A percentile compares a stretch with the other conserved stretches of the same genome.
These are phyloP conservation scores for Lingula anatina DNA, from an alignment of 2,888 invertebrate species.

Conservation along the genomic window DNA sequence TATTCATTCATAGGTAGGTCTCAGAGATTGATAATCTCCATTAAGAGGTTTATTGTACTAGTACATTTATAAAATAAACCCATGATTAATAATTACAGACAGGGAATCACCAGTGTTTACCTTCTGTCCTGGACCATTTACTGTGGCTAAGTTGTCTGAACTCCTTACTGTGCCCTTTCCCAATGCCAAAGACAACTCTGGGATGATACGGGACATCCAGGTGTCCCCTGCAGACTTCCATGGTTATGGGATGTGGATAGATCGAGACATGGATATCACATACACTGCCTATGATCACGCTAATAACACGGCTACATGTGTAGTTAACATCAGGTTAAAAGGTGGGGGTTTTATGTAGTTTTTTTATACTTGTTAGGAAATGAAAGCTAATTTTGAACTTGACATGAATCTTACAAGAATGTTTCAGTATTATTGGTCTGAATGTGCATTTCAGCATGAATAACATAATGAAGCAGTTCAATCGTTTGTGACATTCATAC, in stretches of 20 bases:
- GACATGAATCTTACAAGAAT: too few species aligned
- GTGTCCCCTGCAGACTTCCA: constrained; percentile 11
- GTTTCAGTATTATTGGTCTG: too few species aligned
- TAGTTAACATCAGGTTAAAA: constrained; percentile 69
- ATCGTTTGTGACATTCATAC: too few species aligned
- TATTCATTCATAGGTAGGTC: too few species aligned
- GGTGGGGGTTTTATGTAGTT: constrained; percentile 16
- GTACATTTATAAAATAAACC: too few species aligned
- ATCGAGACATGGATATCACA: constrained; percentile 62
- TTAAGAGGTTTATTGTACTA: too few species aligned
- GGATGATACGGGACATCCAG: constrained; percentile 6
- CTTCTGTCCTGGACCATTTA: constrained; percentile 6
- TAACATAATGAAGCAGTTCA: too few species aligned
- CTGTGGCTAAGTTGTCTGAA: constrained; percentile 5
- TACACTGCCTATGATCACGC: constrained; percentile 95
- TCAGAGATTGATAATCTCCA: too few species aligned
- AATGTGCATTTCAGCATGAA: too few species aligned
- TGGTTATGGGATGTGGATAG: constrained; percentile 8
- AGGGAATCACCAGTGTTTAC: constrained; percentile 10
- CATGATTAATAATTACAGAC: constrained; percentile 10
- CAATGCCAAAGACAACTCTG: constrained; percentile 13
- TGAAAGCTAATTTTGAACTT: too few species aligned
- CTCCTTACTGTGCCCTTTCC: constrained; percentile 5
- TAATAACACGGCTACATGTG: constrained; percentile 93
- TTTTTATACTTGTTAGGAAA: too few species aligned